Evolutionary conservation across 2,888 invertebrate species (phyloP).

Genomic region (Melinaea menophilus): DNA sequence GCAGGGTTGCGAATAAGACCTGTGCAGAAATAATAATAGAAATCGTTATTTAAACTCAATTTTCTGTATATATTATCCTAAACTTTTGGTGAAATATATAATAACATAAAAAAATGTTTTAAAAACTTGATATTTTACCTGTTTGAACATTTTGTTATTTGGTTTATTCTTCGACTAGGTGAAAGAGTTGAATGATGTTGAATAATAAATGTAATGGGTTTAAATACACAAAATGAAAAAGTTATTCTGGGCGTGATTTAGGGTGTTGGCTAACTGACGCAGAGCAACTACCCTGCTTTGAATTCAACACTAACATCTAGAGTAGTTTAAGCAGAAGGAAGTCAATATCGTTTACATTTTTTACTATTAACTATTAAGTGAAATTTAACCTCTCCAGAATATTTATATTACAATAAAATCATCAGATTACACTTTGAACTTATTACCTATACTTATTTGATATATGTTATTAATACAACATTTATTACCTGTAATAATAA

Average conservation of each 20-base stretch:
- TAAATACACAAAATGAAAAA: slow-evolving; percentile 57
- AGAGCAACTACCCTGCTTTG: slow-evolving; percentile 50
- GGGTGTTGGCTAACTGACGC: slow-evolving; percentile 55
- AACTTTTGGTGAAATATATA: background rate
- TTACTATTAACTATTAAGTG: no score
- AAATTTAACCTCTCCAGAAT: no score
- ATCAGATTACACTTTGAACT: no score
- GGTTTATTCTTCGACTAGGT: slow-evolving; percentile 37
- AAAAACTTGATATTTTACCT: slow-evolving; percentile 48
- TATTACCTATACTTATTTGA: no score
- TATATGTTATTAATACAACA: no score
- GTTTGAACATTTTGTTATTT: slow-evolving; percentile 66
- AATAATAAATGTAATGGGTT: slow-evolving; percentile 36
- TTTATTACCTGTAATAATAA: no score
- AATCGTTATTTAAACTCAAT: background rate
- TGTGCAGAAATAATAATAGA: slow-evolving; percentile 33
- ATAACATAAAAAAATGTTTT: background rate
- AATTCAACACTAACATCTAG: slow-evolving; percentile 63
- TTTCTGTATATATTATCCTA: background rate
- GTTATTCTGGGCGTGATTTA: slow-evolving; percentile 53
- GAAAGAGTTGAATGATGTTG: slow-evolving; percentile 47
- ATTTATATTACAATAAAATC: no score
- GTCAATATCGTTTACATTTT: slow-evolving; percentile 30
- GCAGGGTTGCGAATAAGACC: slow-evolving; percentile 58
- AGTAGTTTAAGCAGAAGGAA: slow-evolving; percentile 38